These are phyloP conservation scores for Drosophila conformis DNA, from an alignment of 2,888 invertebrate genomes.

Conservation along the genomic window DNA sequence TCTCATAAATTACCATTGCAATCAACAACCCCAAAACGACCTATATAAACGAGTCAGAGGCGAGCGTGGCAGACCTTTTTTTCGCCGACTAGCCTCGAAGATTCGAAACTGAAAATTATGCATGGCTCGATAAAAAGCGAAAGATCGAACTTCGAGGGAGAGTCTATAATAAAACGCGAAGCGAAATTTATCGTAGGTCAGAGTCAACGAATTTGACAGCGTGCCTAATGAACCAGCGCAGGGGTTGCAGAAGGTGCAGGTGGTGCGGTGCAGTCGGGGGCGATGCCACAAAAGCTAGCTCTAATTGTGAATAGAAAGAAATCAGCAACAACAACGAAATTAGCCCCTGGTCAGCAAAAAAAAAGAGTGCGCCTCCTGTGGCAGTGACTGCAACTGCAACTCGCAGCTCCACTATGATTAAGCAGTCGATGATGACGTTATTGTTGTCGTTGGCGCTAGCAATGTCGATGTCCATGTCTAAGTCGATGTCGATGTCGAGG, in stretches of 20 bases:
- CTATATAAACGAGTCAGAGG: slow-evolving; percentile 38
- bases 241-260: background rate
- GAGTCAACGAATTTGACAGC: slow-evolving; percentile 61
- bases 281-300: slow-evolving; percentile 37
- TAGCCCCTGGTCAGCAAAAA: slow-evolving; percentile 49
- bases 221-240: slow-evolving; percentile 30
- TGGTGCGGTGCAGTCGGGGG: background rate
- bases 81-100: slow-evolving; percentile 12
- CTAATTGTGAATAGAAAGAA: slow-evolving; percentile 55
- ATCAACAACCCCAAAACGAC: slow-evolving; percentile 51
- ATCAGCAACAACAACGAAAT: slow-evolving; percentile 34
- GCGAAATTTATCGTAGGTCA: slow-evolving; percentile 73
- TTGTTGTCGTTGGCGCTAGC: slow-evolving; percentile 25
- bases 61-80: slow-evolving; percentile 37
- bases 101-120: slow-evolving; percentile 57
- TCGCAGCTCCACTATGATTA: slow-evolving; percentile 69
- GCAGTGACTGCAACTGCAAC: slow-evolving; percentile 33
- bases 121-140: slow-evolving; percentile 52
- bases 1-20: slow-evolving; percentile 52
- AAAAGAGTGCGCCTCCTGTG: slow-evolving; percentile 52
- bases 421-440: slow-evolving; percentile 56
- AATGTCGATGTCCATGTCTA: slow-evolving; percentile 35
- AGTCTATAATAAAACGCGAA: slow-evolving; percentile 68
- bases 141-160: slow-evolving; percentile 25
- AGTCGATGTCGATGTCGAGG: slow-evolving; percentile 37